Percentiles rank a stretch among this genome's conserved stretches.
These are phyloP conservation scores for Pocillopora verrucosa DNA, from an alignment of 64 coral and sea anemone genomes.

Conservation along the genomic window DNA sequence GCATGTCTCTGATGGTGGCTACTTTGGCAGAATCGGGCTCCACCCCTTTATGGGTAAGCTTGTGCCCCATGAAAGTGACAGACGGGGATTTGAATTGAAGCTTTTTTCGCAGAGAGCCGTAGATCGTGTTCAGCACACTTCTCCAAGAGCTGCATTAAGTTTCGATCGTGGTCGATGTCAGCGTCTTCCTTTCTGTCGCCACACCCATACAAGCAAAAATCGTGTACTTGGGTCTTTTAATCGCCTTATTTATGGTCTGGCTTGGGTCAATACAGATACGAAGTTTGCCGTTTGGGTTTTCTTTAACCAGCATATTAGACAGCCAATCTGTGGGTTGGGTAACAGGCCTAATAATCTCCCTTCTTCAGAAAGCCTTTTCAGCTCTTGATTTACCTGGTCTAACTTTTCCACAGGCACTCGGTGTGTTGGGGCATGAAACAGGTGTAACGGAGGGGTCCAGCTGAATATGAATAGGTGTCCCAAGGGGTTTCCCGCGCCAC, in stretches of 20 bases:
- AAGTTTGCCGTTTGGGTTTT: too few species aligned
- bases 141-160: neutral
- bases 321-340: too few species aligned
- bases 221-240: too few species aligned
- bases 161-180: neutral
- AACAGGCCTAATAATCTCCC: too few species aligned
- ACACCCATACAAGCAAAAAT: neutral
- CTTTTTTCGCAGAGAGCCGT: neutral
- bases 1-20: neutral
- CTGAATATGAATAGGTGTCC: neutral
- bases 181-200: conserved; percentile 23
- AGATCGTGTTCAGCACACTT: neutral
- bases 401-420: conserved; percentile 49
- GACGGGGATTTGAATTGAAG: neutral
- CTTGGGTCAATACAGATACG: neutral
- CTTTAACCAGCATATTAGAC: too few species aligned
- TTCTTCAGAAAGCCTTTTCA: too few species aligned
- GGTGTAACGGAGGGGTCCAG: conserved; percentile 39
- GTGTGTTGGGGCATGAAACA: conserved; percentile 30
- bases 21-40: conserved; percentile 1
- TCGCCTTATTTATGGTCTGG: too few species aligned
- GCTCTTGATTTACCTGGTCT: neutral
- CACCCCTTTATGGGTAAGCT: neutral
- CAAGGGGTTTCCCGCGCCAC: conserved; percentile 52
- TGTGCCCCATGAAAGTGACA: conserved; percentile 41